These are phyloP conservation scores for Macrophya alboannulata DNA, from an alignment of 2,888 invertebrate species.

Conservation along the genomic window DNA sequence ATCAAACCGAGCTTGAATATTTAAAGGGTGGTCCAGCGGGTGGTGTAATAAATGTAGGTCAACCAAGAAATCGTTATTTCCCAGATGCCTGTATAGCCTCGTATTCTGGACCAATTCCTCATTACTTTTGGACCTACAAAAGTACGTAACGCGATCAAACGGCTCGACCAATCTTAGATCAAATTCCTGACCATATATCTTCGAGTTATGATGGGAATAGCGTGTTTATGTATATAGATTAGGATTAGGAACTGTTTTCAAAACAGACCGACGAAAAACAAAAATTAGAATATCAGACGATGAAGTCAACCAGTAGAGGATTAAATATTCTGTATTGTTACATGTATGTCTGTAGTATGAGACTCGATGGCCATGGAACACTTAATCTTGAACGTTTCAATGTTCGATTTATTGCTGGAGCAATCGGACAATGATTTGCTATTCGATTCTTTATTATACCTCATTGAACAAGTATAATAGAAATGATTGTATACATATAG, in stretches of 20 bases:
- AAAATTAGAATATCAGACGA: not conserved
- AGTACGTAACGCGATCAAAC: not conserved
- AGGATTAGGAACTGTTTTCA: not conserved
- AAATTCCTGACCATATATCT: slow-evolving; percentile 5
- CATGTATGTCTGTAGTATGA: slow-evolving; percentile 40
- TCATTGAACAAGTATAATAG: slow-evolving; percentile 17
- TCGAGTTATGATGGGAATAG: not conserved
- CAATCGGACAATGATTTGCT: not conserved
- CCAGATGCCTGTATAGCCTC: not conserved
- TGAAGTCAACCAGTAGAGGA: not conserved
- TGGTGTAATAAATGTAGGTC: slow-evolving; percentile 50
- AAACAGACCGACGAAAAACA: not conserved
- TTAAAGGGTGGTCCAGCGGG: not conserved
- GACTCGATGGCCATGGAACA: slow-evolving; percentile 71
- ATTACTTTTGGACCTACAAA: not conserved
- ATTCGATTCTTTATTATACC: slow-evolving; percentile 1
- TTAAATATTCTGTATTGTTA: not conserved
- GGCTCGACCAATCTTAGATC: not conserved
- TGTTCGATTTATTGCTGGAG: not conserved
- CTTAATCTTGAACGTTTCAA: slow-evolving; percentile 61
- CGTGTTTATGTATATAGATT: not conserved
- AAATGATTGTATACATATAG: not conserved
- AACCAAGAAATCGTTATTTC: slow-evolving; percentile 54
- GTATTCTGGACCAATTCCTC: slow-evolving; percentile 36
- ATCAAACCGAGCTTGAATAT: not conserved